Base-by-base conservation (phyloP, 2,797 vertebrate genomes). In the Megaceryle alcyon region DNA sequence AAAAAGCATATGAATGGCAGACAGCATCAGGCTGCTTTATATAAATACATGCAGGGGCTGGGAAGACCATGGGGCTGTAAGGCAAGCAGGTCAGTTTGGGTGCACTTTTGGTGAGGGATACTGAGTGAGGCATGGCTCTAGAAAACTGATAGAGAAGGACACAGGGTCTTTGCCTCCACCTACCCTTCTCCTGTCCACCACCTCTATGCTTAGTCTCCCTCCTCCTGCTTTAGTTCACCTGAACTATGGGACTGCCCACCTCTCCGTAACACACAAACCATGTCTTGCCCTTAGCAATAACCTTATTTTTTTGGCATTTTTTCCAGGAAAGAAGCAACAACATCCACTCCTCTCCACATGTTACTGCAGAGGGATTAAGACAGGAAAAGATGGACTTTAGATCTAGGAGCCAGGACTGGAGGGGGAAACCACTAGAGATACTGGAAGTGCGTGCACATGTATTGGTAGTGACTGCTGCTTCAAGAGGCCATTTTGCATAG, bases 401-500 rank as follows among this genome's bases (percentile, higher is more conserved):
- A 64, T 14, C 6, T 23, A 57, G 44, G 9, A 81, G 22, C 46
- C 10, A 71, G 51, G 31, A 56, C 20, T 48, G 11, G 28, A 78
- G 18, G 5, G 7, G 25, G 28, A 93, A 92, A 26, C 12, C 21
- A 39, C 51, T 46, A 18, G 20, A 88, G 33, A 22, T 22, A 75
- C 7, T 39, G 16, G 20, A 82, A 68, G 19, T 41, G 17, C 82
- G 8, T 22, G 29, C 5, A 4, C 15, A 48, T 12, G 2, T 53
- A 35, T 31, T 20, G 35, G 26, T 11, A 84, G 12, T 29, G 21
- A 54, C 10, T 60, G 11, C 18, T 87, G 70, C 64, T 60, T 25
- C 28, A 82, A 63, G n/a, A 4, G 14, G 10, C 2, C 12, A 43
- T 41, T 84, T 51, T 0, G 0, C 54, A 46, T 0, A 54, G 23